Evolutionary conservation across 2,888 invertebrate genomes (phyloP), one percentile per base, ranked within the genome.

Genomic region (Troides helena): DNA sequence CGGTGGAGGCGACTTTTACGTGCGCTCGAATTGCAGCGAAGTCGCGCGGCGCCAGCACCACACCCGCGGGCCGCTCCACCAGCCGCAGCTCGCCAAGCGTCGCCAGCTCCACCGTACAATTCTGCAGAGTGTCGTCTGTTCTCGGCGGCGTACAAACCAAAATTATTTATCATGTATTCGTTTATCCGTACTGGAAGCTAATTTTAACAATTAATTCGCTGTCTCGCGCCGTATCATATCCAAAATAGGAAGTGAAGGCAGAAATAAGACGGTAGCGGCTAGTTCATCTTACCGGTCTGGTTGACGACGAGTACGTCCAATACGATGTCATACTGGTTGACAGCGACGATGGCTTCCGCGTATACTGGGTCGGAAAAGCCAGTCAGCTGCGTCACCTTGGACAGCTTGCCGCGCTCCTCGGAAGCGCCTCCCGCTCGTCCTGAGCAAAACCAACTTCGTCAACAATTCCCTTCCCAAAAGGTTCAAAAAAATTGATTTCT

Each of bases 291-390:
- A 95, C 95, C 95, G 18, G 99, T 99, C 93, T 99, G 99, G 91
- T 99, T 99, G 43, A 99, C 99, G 75, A 99, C 96, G 39, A 99
- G 94, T 58, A 99, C 99, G 88, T 99, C 99, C 60, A 99, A 94
- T 61, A 99, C 99, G 78, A 99, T 99, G 86, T 99, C 99, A 92
- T 99, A 99, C 86, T 99, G 99, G 90, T 99, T 99, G 76, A 99
- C 99, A 87, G 99, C 97, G 1, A 99, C 99, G 83, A 99, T 98
- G n/a, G 99, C 99, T 93, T 99, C 99, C 0, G 99, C 98, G 88
- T 99, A 99, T 72, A 99, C 99, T 0, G 99, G 99, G 94, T 99
- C 99, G 0, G 99, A 99, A 93, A 99, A 99, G 18, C 99, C 99
- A 5, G 99, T 99, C 81, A 99, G 93, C 88, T 99, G 99, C 56